Evolutionary conservation across 2,113 vertebrate species (phyloP).

Genomic region (Antennarius striatus): DNA sequence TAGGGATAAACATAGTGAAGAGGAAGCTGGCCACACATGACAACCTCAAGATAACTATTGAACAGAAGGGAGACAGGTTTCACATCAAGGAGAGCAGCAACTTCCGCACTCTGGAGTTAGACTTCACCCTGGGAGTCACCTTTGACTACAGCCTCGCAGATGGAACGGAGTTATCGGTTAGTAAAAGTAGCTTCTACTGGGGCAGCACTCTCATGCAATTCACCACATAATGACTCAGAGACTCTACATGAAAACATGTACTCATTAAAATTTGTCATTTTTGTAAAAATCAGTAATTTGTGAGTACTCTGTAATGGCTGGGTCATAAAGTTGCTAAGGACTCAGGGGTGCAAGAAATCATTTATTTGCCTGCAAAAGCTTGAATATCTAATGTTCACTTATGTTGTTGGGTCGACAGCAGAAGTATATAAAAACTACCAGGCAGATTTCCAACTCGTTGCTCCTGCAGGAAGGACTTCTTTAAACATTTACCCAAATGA

Average conservation of each 20-base stretch:
- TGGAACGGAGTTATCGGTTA: slow-evolving; percentile 89
- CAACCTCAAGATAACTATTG: slow-evolving; percentile 87
- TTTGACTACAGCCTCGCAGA: slow-evolving; percentile 90
- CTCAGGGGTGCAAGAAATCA: too few species aligned
- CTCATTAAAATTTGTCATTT: not conserved
- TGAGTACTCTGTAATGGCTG: too few species aligned
- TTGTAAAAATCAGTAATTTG: not conserved
- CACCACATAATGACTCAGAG: not conserved
- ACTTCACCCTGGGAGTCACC: slow-evolving; percentile 86
- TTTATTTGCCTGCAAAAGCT: too few species aligned
- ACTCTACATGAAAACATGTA: not conserved
- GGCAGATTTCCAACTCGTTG: too few species aligned
- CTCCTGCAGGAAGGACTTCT: not conserved
- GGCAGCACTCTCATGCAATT: not conserved
- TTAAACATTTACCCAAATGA: not conserved
- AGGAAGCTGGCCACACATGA: slow-evolving; percentile 92
- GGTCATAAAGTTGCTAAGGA: too few species aligned
- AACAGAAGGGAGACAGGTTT: slow-evolving; percentile 88
- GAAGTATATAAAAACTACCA: too few species aligned
- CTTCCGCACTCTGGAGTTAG: slow-evolving; percentile 85
- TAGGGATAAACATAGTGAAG: slow-evolving; percentile 89
- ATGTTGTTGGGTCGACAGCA: too few species aligned
- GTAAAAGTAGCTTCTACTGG: slow-evolving; percentile 26
- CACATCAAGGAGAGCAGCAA: slow-evolving; percentile 86
- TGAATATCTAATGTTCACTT: too few species aligned